Evolutionary conservation across 2,888 invertebrate species (phyloP), one percentile per base, ranked within the genome.

Genomic region (Hololepta plana): DNA sequence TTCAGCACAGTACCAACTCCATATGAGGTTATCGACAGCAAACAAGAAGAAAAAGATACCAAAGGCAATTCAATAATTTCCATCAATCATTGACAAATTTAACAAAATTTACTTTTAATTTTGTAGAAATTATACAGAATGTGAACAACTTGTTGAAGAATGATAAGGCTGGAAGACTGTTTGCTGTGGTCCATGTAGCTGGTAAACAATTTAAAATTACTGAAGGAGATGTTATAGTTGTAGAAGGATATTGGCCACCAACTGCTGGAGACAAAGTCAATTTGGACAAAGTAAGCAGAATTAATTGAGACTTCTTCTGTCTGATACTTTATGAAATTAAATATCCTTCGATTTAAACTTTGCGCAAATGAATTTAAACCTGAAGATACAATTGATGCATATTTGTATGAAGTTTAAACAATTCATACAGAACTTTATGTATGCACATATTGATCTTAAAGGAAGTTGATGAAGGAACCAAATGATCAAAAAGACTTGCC

Each of bases 121-220:
- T 38, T 41, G 5, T 29, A 49, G 70, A 64, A 30, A 60, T 75
- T 4, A 61, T 73, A 32, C 49, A 58, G 5, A 64, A 67, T 33
- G 69, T 80, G 20, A 77, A 79, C 40, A 53, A 56, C 26, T 60
- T 74, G 35, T 59, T 76, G 12, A 53, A 57, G 35, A 54, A 60
- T 8, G 55, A 62, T 19, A 44, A 43, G 15, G 53, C 62, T 7
- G 71, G 74, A 4, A 57, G 80, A 19, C 59, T 74, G 34, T 90
- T 88, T 54, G 88, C 88, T 1, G 67, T 88, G 2, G 64, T 90
- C 1, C 75, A 84, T 40, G 40, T 88, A 10, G 60, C 72, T 32
- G 85, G 85, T 7, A 81, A 76, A 51, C 88, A 88, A 44, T 81
- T 74, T 54, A 76, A 84, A 53, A 63, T 90, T 0, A 84, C 85